Evolutionary conservation across 2,888 invertebrate genomes (phyloP).

Genomic region (Drosophila diplacantha): DNA sequence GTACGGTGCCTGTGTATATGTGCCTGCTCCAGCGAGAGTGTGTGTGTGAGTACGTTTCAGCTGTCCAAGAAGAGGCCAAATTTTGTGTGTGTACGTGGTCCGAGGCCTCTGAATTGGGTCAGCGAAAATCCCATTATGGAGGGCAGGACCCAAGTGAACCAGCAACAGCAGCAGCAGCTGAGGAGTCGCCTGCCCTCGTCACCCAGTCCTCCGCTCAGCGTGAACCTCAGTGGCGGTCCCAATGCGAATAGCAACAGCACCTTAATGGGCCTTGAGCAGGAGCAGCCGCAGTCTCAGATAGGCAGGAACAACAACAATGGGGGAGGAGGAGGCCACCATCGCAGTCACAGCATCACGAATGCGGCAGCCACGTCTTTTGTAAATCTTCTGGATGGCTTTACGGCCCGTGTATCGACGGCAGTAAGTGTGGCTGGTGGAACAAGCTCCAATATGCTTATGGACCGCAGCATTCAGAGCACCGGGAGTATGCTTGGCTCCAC

Average conservation of each 20-base stretch:
- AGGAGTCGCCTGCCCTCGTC: conserved; percentile 43
- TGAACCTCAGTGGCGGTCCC: conserved; percentile 55
- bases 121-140: conserved; percentile 29
- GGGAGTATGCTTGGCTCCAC: conserved; percentile 73
- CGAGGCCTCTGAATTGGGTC: conserved; percentile 58
- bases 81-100: conserved; percentile 52
- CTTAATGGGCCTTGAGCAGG: conserved; percentile 28
- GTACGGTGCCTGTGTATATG: conserved; percentile 8
- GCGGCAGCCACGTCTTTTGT: conserved; percentile 70
- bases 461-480: conserved; percentile 62
- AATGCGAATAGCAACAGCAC: conserved; percentile 46
- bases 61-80: conserved; percentile 22
- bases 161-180: conserved; percentile 44
- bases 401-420: conserved; percentile 74
- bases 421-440: conserved; percentile 65
- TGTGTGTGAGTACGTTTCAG: conserved; percentile 23
- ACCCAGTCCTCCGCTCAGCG: conserved; percentile 53
- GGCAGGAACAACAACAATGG: conserved; percentile 43
- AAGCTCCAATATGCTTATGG: conserved; percentile 35
- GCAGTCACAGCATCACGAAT: conserved; percentile 70
- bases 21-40: conserved; percentile 11
- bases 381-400: conserved; percentile 74
- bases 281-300: conserved; percentile 20
- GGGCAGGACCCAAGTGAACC: conserved; percentile 22
- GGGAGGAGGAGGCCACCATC: conserved; percentile 58